A percentile compares a stretch with the other conserved stretches of the same genome.
phyloP scores from a whole-genome alignment of 2,888 invertebrate species.

The Protophormia terraenovae region DNA sequence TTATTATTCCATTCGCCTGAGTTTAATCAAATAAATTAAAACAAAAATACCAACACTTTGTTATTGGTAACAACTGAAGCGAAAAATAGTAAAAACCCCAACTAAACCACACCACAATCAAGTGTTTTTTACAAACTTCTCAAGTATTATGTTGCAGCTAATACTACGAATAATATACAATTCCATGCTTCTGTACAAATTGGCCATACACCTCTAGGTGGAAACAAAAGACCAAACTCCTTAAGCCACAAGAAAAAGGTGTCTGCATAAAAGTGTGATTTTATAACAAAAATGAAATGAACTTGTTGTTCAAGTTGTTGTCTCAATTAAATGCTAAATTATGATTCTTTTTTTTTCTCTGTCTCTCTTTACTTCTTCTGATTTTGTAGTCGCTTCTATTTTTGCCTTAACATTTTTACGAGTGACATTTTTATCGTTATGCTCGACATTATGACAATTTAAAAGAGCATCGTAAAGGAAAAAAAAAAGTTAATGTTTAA shows the following conservation, averaged over 20 bases:
- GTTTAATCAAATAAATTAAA: constrained; percentile 72
- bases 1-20: constrained; percentile 60
- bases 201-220: constrained; percentile 40
- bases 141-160: background rate
- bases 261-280: constrained; percentile 57
- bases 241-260: constrained; percentile 42
- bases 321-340: constrained; percentile 72
- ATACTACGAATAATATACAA: background rate
- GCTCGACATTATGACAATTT: constrained; percentile 71
- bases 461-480: constrained; percentile 18
- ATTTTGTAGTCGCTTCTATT: background rate
- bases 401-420: background rate
- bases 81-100: background rate
- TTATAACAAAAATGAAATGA: constrained; percentile 49
- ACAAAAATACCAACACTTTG: constrained; percentile 66
- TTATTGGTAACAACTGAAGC: constrained; percentile 58
- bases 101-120: constrained; percentile 22
- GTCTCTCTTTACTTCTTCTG: background rate
- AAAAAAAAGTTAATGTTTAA: background rate
- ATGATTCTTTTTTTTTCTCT: constrained; percentile 45
- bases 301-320: constrained; percentile 56
- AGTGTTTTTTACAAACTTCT: constrained; percentile 6
- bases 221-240: constrained; percentile 10
- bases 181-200: constrained; percentile 33
- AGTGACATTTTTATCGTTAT: constrained; percentile 70